Conservation (phyloP, 2,113 vertebrate species). For the Gymnarchus niloticus region DNA sequence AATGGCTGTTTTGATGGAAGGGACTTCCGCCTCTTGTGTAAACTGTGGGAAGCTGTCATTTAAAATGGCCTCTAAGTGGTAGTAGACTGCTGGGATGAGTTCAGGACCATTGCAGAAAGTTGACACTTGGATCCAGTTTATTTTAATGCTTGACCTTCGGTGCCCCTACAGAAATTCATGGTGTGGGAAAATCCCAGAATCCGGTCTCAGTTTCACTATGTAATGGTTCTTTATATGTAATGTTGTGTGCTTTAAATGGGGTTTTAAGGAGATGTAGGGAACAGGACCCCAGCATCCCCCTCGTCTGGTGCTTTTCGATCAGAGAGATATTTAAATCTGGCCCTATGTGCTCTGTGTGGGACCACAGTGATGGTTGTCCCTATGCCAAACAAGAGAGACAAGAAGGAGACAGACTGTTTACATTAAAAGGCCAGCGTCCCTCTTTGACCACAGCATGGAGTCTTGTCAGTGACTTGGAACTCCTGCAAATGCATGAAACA, state of each 20-base stretch:
- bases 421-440: not conserved
- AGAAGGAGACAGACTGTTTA: conserved; percentile 3
- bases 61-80: conserved; percentile 26
- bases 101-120: not conserved
- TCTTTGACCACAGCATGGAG: not conserved
- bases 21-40: conserved; percentile 6
- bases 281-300: not conserved
- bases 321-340: not conserved
- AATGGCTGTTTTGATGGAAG: conserved; percentile 31
- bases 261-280: not conserved
- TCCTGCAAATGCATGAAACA: not conserved
- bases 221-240: not conserved
- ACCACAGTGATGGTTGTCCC: conserved; percentile 14
- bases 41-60: conserved; percentile 26
- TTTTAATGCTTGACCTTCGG: conserved; percentile 39
- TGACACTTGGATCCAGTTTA: conserved; percentile 35
- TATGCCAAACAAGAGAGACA: not conserved
- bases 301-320: conserved; percentile 31
- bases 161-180: not conserved
- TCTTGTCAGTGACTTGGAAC: not conserved
- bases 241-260: not conserved
- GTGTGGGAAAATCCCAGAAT: not conserved
- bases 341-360: not conserved
- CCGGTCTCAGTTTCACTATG: not conserved
- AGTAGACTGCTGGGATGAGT: not conserved